A percentile compares a stretch with the other conserved stretches of the same genome.
phyloP scores from a whole-genome alignment of 30 jellyfish, hydroid and myxozoan species.

The Sanderia malayensis region DNA sequence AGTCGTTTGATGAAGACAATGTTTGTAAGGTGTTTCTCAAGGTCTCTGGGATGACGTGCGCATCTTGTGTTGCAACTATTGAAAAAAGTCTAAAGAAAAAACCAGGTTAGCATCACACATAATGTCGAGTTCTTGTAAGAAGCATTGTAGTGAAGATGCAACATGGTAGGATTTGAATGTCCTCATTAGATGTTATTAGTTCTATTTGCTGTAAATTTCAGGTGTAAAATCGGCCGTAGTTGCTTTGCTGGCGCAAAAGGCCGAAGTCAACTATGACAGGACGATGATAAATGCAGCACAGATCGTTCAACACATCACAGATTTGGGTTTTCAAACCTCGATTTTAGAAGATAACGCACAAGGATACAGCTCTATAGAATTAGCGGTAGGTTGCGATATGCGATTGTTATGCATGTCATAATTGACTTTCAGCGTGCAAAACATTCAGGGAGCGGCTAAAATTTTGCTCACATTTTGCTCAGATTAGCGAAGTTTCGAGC shows the following conservation, averaged over 20 bases:
- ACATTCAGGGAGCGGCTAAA: too few species aligned
- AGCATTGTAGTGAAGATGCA: too few species aligned
- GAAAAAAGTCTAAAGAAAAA: slow-evolving; percentile 73
- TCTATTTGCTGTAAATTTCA: slow-evolving; percentile 23
- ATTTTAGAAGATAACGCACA: slow-evolving; percentile 83
- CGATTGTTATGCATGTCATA: too few species aligned
- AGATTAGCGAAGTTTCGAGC: too few species aligned
- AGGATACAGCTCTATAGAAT: slow-evolving; percentile 65
- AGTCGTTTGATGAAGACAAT: slow-evolving; percentile 53
- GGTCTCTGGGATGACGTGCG: slow-evolving; percentile 95
- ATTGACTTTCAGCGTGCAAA: too few species aligned
- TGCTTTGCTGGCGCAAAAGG: slow-evolving; percentile 96
- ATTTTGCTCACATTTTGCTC: too few species aligned
- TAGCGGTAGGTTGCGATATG: slow-evolving; percentile 62
- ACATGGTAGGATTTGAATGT: too few species aligned
- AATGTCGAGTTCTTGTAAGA: too few species aligned
- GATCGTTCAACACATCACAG: slow-evolving; percentile 58
- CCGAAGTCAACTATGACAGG: slow-evolving; percentile 83
- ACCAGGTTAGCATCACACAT: slow-evolving; percentile 59
- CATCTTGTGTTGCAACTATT: slow-evolving; percentile 95
- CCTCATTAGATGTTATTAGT: neutral
- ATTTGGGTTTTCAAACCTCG: slow-evolving; percentile 73
- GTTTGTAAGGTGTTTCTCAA: slow-evolving; percentile 72
- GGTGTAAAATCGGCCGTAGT: slow-evolving; percentile 91
- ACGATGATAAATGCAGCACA: slow-evolving; percentile 44